Percentiles rank a stretch among this genome's conserved stretches.
Evolutionary conservation across 2,113 vertebrate species (phyloP).

Genomic region (Paramisgurnus dabryanus): DNA sequence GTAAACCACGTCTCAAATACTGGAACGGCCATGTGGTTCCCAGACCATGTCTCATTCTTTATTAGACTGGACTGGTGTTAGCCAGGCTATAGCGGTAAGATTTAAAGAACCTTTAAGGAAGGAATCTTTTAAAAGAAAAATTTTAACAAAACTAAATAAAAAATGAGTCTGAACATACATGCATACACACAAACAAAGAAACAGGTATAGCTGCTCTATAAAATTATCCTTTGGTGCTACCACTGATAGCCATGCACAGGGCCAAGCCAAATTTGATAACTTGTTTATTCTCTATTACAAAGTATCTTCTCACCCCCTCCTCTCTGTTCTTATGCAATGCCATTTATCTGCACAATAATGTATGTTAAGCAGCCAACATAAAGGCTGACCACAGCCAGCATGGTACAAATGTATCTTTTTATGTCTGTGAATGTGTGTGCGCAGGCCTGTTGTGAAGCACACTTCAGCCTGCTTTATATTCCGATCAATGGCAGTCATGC

Average conservation of each 20-base stretch:
- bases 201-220: neutral
- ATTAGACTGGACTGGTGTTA: too few species aligned
- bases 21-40: too few species aligned
- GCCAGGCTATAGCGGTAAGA: too few species aligned
- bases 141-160: too few species aligned
- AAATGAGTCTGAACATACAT: too few species aligned
- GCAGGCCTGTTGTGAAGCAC: conserved; percentile 22
- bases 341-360: conserved; percentile 41
- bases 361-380: conserved; percentile 27
- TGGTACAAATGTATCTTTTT: conserved; percentile 26
- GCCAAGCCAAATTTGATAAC: too few species aligned
- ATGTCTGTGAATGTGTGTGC: conserved; percentile 15
- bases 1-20: too few species aligned
- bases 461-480: conserved; percentile 39
- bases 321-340: conserved; percentile 11
- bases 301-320: neutral
- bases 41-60: too few species aligned
- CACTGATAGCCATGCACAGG: neutral
- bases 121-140: too few species aligned
- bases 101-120: too few species aligned
- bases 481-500: conserved; percentile 25
- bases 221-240: neutral
- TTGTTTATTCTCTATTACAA: too few species aligned
- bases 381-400: conserved; percentile 1
- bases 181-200: too few species aligned